Percentiles rank a stretch among this genome's conserved stretches.
These are phyloP conservation scores for Psilopogon haemacephalus DNA, from an alignment of 2,113 vertebrate species.

Conservation along the genomic window DNA sequence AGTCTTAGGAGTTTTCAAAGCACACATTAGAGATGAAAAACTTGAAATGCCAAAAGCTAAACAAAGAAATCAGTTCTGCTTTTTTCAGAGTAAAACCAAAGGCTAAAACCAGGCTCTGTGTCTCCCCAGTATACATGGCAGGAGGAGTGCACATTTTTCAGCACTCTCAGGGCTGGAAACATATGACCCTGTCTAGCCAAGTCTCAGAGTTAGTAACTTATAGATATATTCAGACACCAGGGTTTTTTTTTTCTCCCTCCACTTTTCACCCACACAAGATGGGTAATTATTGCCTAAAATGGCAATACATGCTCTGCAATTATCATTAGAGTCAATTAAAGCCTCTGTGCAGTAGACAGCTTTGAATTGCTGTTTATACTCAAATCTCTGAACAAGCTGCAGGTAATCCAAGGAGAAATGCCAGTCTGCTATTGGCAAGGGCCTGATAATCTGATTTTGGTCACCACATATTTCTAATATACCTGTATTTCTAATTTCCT, in stretches of 20 bases:
- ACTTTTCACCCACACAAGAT: background rate
- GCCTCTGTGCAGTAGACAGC: constrained; percentile 15
- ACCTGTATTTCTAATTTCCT: background rate
- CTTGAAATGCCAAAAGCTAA: background rate
- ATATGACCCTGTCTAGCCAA: background rate
- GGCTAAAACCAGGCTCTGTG: background rate
- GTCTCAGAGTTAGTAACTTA: background rate
- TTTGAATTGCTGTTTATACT: constrained; percentile 43
- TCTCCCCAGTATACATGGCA: background rate
- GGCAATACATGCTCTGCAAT: constrained; percentile 55
- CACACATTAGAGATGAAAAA: background rate
- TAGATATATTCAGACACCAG: background rate
- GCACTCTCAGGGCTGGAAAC: background rate
- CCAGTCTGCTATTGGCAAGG: background rate
- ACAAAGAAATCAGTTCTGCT: background rate
- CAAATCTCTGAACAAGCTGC: background rate
- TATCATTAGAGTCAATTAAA: constrained; percentile 71
- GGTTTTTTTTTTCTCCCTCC: background rate
- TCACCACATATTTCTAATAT: background rate
- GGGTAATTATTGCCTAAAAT: constrained; percentile 51
- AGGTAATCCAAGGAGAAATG: constrained; percentile 18
- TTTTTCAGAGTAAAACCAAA: background rate
- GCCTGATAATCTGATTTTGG: constrained; percentile 1
- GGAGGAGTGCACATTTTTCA: background rate
- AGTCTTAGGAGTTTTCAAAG: background rate